Base-by-base conservation (phyloP, 37 sponge, comb jelly and placozoan species). In the Theonella swinhoei region DNA sequence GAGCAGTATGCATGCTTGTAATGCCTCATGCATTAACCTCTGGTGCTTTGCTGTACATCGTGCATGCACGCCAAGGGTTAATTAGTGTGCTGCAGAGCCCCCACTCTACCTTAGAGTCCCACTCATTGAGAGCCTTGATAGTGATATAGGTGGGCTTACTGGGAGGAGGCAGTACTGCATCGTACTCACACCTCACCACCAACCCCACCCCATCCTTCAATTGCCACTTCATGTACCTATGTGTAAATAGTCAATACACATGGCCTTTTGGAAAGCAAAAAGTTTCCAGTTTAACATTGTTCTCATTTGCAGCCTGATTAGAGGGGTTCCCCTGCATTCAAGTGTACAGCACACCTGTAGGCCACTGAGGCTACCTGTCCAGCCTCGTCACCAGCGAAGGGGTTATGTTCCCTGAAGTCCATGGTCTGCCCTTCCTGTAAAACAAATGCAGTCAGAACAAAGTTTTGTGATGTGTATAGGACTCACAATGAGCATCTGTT, bases 71-170 rank as follows among this genome's bases (percentile, higher is more conserved):
- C n/a, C n/a, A n/a, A n/a, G n/a, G n/a, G n/a, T n/a, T n/a, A n/a
- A n/a, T n/a, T n/a, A n/a, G n/a, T n/a, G n/a, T n/a, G n/a, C n/a
- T n/a, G n/a, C n/a, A n/a, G n/a, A n/a, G n/a, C n/a, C n/a, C n/a
- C n/a, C n/a, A n/a, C n/a, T n/a, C n/a, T n/a, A 88, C 91, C 93
- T 97, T 93, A 11, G 93, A 69, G 74, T 94, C 95, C 95, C 91
- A 97, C 62, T 47, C 54, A 0, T 95, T 95, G 54, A 85, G 83
- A 23, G 98, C 91, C 64, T 93, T 94, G 79, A 97, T 88, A 70
- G 88, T 93, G 80, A 97, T 84, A 64, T 82, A 88, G 59, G 63
- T 76, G 30, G 78, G 60, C 32, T 71, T 75, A 54, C 66, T 73
- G 2, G 89, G 62, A 11, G 87, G 67, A 0, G 85, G 82, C 87